Base-by-base conservation (phyloP, 2,888 invertebrate genomes). In the Strigamia transsilvanica region DNA sequence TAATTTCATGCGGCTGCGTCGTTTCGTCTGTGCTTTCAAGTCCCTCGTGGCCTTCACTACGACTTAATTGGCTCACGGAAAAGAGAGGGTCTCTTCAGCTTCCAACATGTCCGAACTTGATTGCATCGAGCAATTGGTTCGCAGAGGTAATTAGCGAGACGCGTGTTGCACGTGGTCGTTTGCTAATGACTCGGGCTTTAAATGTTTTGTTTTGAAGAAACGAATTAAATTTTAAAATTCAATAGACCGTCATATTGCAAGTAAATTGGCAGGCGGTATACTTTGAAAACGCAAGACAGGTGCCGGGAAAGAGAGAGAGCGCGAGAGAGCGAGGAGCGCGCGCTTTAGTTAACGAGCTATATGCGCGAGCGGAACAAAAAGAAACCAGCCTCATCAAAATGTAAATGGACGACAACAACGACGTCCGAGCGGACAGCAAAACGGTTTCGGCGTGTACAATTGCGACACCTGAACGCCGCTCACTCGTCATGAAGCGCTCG, bases 191-290 rank as follows among this genome's bases (percentile, higher is more conserved):
- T 77, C 78, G 32, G 18, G 78, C 78, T 21, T 73, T 32, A 81
- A 73, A 81, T 73, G 73, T 81, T 81, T 38, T 81, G 81, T 81
- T 81, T 81, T 81, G 73, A 73, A 38, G 46, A 81, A 42, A 41
- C 23, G 73, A 81, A 81, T 81, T 81, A 81, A 81, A 81, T 81
- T 81, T 81, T 81, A 81, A 81, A 81, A 81, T 81, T 73, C 81
- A 81, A 81, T 81, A 81, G 56, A 18, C 18, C 56, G 18, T 56
- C 18, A 21, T 18, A 56, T 56, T 18, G 56, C 18, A 9, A 18
- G 56, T 56, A 56, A 56, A 56, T 56, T 56, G 56, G 56, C 56
- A 56, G 56, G 21, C 56, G 56, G 56, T 18, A 56, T 56, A 56
- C 56, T 56, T 56, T 56, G 56, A 56, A 56, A 56, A 56, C 21